phyloP scores from a whole-genome alignment of 2,797 vertebrate genomes.

The Brachymystax lenok region DNA sequence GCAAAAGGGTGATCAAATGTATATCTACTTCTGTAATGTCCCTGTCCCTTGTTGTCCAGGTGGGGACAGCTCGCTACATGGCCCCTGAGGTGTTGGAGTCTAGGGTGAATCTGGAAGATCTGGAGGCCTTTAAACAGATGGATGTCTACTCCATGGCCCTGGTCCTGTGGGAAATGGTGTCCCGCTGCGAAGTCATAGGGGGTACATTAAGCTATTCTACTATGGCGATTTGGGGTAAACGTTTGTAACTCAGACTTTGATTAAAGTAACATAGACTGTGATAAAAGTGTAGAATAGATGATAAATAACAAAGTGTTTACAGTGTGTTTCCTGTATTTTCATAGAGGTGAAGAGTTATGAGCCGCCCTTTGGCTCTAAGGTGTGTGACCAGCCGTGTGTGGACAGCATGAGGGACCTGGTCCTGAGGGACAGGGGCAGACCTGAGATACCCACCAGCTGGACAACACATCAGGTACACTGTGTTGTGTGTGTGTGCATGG shows the following conservation, averaged over 20 bases:
- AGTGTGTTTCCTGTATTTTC: background rate
- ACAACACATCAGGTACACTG: slow-evolving; percentile 79
- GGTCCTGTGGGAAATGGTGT: slow-evolving; percentile 89
- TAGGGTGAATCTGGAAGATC: slow-evolving; percentile 88
- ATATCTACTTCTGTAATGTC: background rate
- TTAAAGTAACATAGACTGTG: background rate
- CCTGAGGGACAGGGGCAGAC: slow-evolving; percentile 84
- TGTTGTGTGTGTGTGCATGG: background rate
- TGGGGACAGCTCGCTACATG: slow-evolving; percentile 91
- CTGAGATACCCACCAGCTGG: slow-evolving; percentile 84
- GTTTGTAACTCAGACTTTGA: background rate
- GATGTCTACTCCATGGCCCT: slow-evolving; percentile 91
- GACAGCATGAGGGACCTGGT: slow-evolving; percentile 91
- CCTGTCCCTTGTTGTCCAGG: slow-evolving; percentile 62
- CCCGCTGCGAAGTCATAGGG: slow-evolving; percentile 83
- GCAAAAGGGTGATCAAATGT: no score
- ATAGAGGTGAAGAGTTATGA: slow-evolving; percentile 85
- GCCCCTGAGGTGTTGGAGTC: slow-evolving; percentile 90
- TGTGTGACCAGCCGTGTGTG: slow-evolving; percentile 88
- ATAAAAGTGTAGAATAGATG: background rate
- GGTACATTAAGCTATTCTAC: slow-evolving; percentile 66
- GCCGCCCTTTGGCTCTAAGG: slow-evolving; percentile 85
- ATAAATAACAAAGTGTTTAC: background rate
- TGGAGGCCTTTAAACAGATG: slow-evolving; percentile 92
- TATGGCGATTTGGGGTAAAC: background rate